phyloP scores from a whole-genome alignment of 1,140 invertebrate species.

The Xylocopa sonorina region DNA sequence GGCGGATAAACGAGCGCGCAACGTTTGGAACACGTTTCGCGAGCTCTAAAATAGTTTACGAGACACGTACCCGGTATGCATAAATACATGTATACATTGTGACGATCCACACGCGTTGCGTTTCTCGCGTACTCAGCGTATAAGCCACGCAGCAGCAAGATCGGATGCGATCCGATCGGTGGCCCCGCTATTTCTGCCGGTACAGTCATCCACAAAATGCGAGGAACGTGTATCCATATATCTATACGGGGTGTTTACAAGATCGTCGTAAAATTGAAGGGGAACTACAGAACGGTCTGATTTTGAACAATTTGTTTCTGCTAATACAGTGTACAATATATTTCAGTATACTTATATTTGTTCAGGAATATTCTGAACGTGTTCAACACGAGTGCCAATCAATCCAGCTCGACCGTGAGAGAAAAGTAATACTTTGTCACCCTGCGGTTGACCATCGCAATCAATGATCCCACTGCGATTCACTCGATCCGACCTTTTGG shows the following conservation, averaged over 20 bases:
- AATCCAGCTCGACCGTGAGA: background rate
- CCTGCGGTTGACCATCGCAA: background rate
- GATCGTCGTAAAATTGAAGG: too few relatives aligned
- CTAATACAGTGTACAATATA: too few relatives aligned
- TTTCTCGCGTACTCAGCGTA: slow-evolving; percentile 22
- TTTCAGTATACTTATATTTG: too few relatives aligned
- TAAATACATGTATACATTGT: slow-evolving; percentile 26
- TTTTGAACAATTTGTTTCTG: too few relatives aligned
- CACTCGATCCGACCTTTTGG: background rate
- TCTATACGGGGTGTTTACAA: too few relatives aligned
- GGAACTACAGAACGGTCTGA: too few relatives aligned
- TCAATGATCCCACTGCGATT: background rate
- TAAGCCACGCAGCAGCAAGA: slow-evolving; percentile 49
- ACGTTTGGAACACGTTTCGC: slow-evolving; percentile 24
- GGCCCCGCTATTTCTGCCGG: slow-evolving; percentile 62
- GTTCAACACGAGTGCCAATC: background rate
- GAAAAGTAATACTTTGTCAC: slow-evolving; percentile 49
- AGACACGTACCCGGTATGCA: slow-evolving; percentile 19
- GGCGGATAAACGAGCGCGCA: background rate
- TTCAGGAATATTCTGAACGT: too few relatives aligned
- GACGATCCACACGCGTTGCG: slow-evolving; percentile 6
- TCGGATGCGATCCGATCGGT: slow-evolving; percentile 60
- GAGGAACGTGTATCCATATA: background rate
- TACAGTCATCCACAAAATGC: slow-evolving; percentile 57
- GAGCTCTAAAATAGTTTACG: slow-evolving; percentile 40